Percentiles rank a stretch among this genome's conserved stretches.
phyloP scores from a whole-genome alignment of 2,888 invertebrate species.

The Lithophane semibrunnea region DNA sequence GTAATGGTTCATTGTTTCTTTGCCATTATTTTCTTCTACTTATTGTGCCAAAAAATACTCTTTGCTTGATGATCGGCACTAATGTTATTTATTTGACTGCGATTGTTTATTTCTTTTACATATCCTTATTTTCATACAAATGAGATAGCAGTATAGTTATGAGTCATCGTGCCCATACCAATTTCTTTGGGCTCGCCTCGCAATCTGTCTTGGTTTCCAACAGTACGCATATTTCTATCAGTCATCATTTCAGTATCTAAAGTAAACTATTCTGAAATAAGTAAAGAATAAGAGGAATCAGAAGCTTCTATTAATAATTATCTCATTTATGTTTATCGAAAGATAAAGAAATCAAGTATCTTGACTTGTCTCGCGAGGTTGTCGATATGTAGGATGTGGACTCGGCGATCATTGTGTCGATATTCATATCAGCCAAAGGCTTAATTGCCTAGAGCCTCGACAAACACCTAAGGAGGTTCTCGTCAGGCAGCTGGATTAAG shows the following conservation, averaged over 20 bases:
- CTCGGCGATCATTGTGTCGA: too few relatives aligned
- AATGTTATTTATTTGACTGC: neutral
- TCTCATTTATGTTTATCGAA: too few relatives aligned
- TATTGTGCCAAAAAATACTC: neutral
- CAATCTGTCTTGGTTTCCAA: neutral
- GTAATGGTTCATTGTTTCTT: conserved; percentile 65
- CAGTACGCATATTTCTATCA: neutral
- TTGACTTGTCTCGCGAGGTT: too few relatives aligned
- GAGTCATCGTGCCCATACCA: neutral
- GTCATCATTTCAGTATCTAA: neutral
- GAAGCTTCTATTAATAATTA: neutral
- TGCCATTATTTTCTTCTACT: neutral
- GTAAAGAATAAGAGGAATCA: neutral
- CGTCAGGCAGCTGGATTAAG: too few relatives aligned
- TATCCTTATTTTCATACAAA: neutral
- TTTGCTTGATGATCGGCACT: neutral
- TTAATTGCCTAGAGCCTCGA: too few relatives aligned
- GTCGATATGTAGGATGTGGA: too few relatives aligned
- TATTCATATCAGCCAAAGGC: too few relatives aligned
- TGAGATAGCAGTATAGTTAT: neutral
- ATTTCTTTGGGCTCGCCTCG: neutral
- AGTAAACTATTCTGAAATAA: neutral
- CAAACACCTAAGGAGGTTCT: too few relatives aligned
- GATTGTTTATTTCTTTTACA: neutral
- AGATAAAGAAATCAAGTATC: too few relatives aligned